Evolutionary conservation across 2,797 vertebrate species (phyloP).

Genomic region (Clarias laeviceps): DNA sequence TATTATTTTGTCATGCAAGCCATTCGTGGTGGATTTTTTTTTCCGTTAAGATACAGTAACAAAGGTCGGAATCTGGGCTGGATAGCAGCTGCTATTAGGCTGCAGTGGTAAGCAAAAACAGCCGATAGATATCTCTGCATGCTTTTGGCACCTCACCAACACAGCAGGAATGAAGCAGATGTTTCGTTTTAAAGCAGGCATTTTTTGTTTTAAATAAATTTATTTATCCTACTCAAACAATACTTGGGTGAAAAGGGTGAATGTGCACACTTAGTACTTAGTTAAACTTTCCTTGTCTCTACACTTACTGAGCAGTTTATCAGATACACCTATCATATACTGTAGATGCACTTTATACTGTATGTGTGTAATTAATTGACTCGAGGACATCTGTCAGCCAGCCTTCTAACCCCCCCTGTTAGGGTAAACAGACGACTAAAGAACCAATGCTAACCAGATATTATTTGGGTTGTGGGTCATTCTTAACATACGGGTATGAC

Average conservation of each 20-base stretch:
- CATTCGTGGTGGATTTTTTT: conserved; percentile 12
- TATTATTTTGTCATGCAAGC: conserved; percentile 13
- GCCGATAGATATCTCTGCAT: conserved; percentile 58
- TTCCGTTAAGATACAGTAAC: conserved; percentile 39
- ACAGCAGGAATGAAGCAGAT: conserved; percentile 73
- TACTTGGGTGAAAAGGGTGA: conserved; percentile 62
- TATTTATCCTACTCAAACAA: conserved; percentile 64
- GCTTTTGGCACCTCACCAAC: conserved; percentile 67
- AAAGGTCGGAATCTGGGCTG: conserved; percentile 41
- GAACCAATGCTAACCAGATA: neutral
- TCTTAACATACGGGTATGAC: neutral
- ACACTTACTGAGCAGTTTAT: neutral
- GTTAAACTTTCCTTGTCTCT: neutral
- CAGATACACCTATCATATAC: neutral
- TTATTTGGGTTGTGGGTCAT: neutral
- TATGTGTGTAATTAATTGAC: neutral
- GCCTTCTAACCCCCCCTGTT: neutral
- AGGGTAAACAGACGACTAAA: neutral
- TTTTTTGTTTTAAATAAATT: conserved; percentile 65
- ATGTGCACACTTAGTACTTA: conserved; percentile 40
- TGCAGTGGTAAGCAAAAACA: conserved; percentile 45
- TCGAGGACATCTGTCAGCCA: neutral
- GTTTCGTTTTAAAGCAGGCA: conserved; percentile 63
- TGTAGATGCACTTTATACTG: neutral
- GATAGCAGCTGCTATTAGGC: conserved; percentile 30